Evolutionary conservation across 2,113 vertebrate genomes (phyloP), one percentile per base, ranked within the genome.

Genomic region (Salvelinus namaycush): DNA sequence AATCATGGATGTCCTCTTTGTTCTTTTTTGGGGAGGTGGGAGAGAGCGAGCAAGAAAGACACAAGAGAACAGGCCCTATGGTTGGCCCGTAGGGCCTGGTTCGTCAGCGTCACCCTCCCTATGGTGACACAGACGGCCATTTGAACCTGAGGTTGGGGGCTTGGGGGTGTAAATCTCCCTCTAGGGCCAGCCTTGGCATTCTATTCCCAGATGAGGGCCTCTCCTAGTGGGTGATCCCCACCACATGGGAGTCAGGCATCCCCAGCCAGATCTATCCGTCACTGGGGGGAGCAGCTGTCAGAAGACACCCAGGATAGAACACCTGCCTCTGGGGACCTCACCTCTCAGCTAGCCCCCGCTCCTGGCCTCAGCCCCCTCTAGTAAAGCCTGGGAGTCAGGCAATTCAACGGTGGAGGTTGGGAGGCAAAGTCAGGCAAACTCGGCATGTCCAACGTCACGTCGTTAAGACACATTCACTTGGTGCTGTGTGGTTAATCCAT

Each of bases 101-200:
- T 22, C 48, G 74, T 67, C 70, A 6, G 62, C 71, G 54, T 75
- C 72, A 68, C n/a, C 73, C 75, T 51, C 59, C 31, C 67, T 26
- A 65, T 86, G 84, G 31, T 73, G 75, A 60, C 75, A 85, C 82
- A 86, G 75, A 20, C 79, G 76, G 68, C 71, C 59, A 68, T 90
- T 86, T 90, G 84, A 91, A 88, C 87, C 83, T 86, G 78, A 81
- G 84, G 81, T 73, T 77, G 79, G 73, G 62, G 12, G 74, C 49
- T 26, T 26, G 26, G 26, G 26, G 26, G 26, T 26, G 80, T 91
- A 87, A 89, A 90, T 91, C 89, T 84, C 54, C 72, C 64, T 67
- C 80, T 77, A 49, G 57, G 76, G 79, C 75, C 81, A 72, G 80
- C 86, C 87, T 87, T 87, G 88, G 89, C 89, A 91, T 91, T 87